These are phyloP conservation scores for Cataglyphis altisquamis DNA, from an alignment of 2,888 invertebrate genomes.

Conservation along the genomic window DNA sequence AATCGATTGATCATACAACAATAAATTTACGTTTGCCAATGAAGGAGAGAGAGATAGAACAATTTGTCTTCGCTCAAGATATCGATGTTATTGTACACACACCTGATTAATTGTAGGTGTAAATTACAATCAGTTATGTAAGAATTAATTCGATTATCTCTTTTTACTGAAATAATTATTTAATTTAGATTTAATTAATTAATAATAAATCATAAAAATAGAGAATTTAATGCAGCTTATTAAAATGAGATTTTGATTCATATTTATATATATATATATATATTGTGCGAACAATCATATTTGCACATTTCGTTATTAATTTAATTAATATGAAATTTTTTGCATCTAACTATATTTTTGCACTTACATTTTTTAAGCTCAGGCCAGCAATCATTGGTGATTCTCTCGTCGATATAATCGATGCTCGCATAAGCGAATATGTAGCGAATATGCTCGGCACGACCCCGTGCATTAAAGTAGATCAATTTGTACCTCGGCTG, in stretches of 20 bases:
- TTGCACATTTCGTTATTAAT: neutral
- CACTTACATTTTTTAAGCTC: slow-evolving; percentile 87
- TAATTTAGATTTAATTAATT: neutral
- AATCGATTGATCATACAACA: neutral
- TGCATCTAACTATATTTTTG: neutral
- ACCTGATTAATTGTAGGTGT: neutral
- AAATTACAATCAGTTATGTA: neutral
- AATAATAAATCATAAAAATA: neutral
- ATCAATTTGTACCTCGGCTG: slow-evolving; percentile 87
- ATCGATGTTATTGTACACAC: neutral
- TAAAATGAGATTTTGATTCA: neutral
- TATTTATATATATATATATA: slow-evolving; percentile 5
- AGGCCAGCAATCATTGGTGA: slow-evolving; percentile 87
- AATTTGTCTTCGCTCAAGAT: slow-evolving; percentile 14
- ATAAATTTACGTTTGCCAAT: neutral
- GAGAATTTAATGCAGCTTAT: neutral
- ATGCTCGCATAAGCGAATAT: slow-evolving; percentile 88
- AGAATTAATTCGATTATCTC: neutral
- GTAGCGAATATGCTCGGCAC: slow-evolving; percentile 88
- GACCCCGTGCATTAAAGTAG: slow-evolving; percentile 88
- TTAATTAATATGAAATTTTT: neutral
- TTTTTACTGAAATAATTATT: neutral
- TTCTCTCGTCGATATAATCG: slow-evolving; percentile 87
- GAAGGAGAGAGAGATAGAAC: neutral
- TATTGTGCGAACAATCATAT: neutral